A percentile compares a stretch with the other conserved stretches of the same genome.
Evolutionary conservation across 2,888 invertebrate genomes (phyloP).

Genomic region (Apoda limacodes): DNA sequence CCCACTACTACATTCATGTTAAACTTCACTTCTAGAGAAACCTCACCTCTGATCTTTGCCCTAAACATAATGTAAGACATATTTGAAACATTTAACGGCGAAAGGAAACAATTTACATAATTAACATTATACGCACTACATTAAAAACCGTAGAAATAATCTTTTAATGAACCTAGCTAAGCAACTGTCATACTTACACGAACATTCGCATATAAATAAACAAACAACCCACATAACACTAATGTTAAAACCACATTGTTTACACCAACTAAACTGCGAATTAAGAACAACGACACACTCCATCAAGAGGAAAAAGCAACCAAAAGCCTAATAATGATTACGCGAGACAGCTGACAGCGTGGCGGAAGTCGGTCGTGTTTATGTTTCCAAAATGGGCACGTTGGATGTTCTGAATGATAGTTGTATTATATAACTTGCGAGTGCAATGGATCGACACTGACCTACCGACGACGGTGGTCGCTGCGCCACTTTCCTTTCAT

Average conservation of each 20-base stretch:
- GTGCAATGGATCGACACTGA: slow-evolving; percentile 52
- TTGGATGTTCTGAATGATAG: slow-evolving; percentile 47
- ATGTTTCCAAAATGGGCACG: slow-evolving; percentile 41
- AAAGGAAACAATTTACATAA: no score
- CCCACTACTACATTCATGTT: slow-evolving; percentile 25
- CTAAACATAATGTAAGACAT: no score
- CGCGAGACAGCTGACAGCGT: slow-evolving; percentile 4
- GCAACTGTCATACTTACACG: no score
- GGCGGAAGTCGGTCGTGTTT: slow-evolving; percentile 20
- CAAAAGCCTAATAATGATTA: slow-evolving; percentile 4
- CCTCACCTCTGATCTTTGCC: slow-evolving; percentile 30
- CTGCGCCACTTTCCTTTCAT: slow-evolving; percentile 64
- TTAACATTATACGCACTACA: no score
- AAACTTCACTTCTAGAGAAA: slow-evolving; percentile 14
- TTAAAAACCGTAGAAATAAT: no score
- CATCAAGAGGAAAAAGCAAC: no score
- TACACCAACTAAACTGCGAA: no score
- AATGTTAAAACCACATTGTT: slow-evolving; percentile 1
- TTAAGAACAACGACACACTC: no score
- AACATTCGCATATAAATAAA: no score
- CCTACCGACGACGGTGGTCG: slow-evolving; percentile 34
- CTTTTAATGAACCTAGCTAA: no score
- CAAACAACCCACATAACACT: no score
- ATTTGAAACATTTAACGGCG: no score
- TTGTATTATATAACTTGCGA: slow-evolving; percentile 51